These are phyloP conservation scores for Subanguina moxae DNA, from an alignment of 1,140 invertebrate species.

Conservation along the genomic window DNA sequence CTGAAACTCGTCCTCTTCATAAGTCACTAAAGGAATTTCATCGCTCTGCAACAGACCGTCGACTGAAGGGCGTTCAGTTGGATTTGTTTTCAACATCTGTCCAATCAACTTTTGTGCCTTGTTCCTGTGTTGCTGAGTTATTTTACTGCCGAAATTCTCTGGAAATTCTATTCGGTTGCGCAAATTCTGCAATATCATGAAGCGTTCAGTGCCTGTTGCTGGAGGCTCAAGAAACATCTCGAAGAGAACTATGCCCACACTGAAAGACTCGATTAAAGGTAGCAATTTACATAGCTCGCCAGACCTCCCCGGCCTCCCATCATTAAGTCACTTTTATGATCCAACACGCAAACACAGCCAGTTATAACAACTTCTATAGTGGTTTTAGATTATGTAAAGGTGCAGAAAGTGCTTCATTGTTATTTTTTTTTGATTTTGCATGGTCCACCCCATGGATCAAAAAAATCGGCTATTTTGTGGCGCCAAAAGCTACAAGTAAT, in stretches of 20 bases:
- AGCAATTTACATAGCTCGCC: no score
- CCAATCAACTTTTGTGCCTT: slow-evolving; percentile 1
- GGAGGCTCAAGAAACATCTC: slow-evolving; percentile 80
- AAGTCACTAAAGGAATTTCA: slow-evolving; percentile 20
- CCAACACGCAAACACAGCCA: no score
- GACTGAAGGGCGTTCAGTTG: slow-evolving; percentile 6
- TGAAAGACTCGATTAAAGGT: no score
- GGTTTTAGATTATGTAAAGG: background rate
- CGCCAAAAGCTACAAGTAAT: no score
- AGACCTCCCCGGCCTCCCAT: no score
- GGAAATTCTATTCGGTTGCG: slow-evolving; percentile 68
- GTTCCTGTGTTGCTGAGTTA: background rate
- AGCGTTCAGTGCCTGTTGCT: slow-evolving; percentile 75
- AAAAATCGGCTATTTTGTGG: no score
- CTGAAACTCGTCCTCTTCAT: slow-evolving; percentile 30
- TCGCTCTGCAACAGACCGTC: slow-evolving; percentile 19
- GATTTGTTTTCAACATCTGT: slow-evolving; percentile 16
- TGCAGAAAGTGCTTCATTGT: slow-evolving; percentile 24
- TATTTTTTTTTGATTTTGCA: no score
- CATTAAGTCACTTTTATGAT: no score
- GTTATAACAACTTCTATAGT: slow-evolving; percentile 12
- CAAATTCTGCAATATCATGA: slow-evolving; percentile 74
- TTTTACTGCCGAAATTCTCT: slow-evolving; percentile 63
- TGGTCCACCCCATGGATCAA: no score
- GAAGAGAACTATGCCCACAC: slow-evolving; percentile 62